phyloP scores from a whole-genome alignment of 2,113 vertebrate species.

The Pelecanus crispus region DNA sequence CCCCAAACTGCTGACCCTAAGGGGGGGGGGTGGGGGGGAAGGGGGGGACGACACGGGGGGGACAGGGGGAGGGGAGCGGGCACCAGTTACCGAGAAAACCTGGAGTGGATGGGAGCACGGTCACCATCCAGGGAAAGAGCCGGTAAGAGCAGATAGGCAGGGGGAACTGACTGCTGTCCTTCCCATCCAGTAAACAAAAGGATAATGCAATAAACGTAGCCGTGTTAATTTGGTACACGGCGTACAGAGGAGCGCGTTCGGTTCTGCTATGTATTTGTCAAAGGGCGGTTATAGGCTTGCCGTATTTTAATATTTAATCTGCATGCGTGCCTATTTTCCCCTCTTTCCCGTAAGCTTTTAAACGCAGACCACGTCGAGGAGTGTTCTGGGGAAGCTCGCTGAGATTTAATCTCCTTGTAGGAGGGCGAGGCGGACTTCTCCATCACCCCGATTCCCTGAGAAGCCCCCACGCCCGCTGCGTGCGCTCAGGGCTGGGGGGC shows the following conservation, averaged over 20 bases:
- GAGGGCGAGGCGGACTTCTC: neutral
- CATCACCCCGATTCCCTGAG: neutral
- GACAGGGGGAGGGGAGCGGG: neutral
- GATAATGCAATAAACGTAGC: neutral
- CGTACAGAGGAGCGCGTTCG: neutral
- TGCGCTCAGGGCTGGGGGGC: neutral
- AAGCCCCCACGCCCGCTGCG: neutral
- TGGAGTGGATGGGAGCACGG: neutral
- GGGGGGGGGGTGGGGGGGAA: too few relatives aligned
- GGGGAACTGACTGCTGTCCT: neutral
- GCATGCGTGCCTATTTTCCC: neutral
- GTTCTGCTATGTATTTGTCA: neutral
- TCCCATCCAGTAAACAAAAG: neutral
- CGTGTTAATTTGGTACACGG: neutral
- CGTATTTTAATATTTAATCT: neutral
- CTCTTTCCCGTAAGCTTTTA: neutral
- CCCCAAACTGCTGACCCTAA: neutral
- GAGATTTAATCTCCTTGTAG: neutral
- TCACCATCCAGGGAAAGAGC: neutral
- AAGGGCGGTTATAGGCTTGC: neutral
- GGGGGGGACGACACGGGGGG: too few relatives aligned
- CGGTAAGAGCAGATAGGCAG: neutral
- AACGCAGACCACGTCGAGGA: neutral
- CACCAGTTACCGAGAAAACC: neutral
- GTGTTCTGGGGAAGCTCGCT: neutral